Percentiles rank a stretch among this genome's conserved stretches.
Evolutionary conservation across 1,140 invertebrate species (phyloP).

Genomic region (Tribolium castaneum): DNA sequence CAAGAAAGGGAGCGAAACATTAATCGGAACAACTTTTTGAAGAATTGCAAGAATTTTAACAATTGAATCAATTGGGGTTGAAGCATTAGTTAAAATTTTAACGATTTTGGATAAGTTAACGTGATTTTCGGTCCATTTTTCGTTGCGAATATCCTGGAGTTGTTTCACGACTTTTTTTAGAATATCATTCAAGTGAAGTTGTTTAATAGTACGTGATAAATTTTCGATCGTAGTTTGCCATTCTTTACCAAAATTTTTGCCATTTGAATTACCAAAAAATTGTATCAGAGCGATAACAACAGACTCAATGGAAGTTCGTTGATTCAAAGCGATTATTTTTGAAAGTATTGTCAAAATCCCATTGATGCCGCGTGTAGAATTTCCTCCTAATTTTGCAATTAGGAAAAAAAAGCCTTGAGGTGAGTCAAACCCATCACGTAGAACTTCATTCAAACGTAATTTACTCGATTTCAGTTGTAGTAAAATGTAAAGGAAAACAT

Average conservation of each 20-base stretch:
- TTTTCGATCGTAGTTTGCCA: not conserved
- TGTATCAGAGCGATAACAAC: not conserved
- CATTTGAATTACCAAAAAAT: not conserved
- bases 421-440: not conserved
- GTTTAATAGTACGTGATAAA: not conserved
- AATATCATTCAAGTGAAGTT: not conserved
- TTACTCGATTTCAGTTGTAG: not conserved
- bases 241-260: not conserved
- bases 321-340: not conserved
- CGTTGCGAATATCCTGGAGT: not conserved
- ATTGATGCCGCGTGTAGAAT: not conserved
- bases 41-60: not conserved
- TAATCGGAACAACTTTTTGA: not conserved
- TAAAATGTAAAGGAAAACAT: not conserved
- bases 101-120: not conserved
- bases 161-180: not conserved
- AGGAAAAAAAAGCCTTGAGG: not conserved
- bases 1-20: not conserved
- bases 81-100: not conserved
- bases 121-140: not conserved
- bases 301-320: not conserved
- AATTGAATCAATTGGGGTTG: not conserved
- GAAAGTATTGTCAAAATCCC: not conserved
- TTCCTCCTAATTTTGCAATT: not conserved
- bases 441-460: not conserved